Evolutionary conservation across 2,888 invertebrate species (phyloP), one percentile per base, ranked within the genome.

Genomic region (Yponomeuta sedellus): DNA sequence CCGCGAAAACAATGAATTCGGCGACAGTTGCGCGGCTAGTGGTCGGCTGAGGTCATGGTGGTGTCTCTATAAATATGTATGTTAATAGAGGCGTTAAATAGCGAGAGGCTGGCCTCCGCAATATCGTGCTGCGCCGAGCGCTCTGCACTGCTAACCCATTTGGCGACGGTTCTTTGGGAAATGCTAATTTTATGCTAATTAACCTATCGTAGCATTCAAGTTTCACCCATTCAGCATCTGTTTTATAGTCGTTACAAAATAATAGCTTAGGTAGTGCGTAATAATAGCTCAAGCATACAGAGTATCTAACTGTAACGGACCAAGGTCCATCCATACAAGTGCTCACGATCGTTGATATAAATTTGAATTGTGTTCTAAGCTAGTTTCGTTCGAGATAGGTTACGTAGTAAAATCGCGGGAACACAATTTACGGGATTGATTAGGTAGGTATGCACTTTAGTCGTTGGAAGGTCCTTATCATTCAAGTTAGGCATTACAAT

Each of bases 71-170:
- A 72, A 70, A 70, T 69, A 72, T 75, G 75, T 69, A 72, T 75
- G 75, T 67, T 74, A 74, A 77, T 75, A 73, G 69, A 71, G 68
- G 70, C 67, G 70, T 69, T 69, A 73, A 73, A 71, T 69, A 22
- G 58, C 58, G 10, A 12, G 22, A 10, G 5, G 22, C 0, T 22
- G 10, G 10, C 59, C 59, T 19, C 25, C 59, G 22, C 19, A n/a
- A n/a, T 57, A 57, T 20, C 25, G 44, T 3, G 44, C 44, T n/a
- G 44, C 44, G 20, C 12, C 59, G 12, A 19, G 11, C 59, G 69
- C 70, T 75, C 71, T 78, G 82, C 74, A 78, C 82, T 75, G 82
- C 82, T 88, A 86, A 88, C 89, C 88, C 85, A 87, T 88, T 88
- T 88, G 89, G 88, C 88, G 78, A 69, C 77, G 77, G 77, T 78